Base-by-base conservation (phyloP, 2,113 vertebrate species). In the Gobius niger region DNA sequence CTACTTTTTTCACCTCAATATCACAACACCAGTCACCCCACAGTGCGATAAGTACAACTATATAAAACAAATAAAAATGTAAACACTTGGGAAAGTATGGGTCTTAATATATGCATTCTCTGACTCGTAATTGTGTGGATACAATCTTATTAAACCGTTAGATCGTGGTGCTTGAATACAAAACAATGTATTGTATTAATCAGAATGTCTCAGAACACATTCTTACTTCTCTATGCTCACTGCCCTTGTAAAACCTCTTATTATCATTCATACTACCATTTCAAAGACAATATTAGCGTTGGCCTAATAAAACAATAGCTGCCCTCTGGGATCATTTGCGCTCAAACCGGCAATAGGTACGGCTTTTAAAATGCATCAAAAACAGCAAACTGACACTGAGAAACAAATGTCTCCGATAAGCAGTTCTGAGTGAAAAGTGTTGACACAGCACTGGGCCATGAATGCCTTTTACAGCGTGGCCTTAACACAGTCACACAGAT, bases 351-450 rank as follows among this genome's bases (percentile, higher is more conserved):
- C 93, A 95, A 94, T 92, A 93, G 91, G 92, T 93, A 90, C 91
- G 87, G 68, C 93, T 94, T 93, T 94, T 93, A 91, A 94, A 93
- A 92, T 92, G 89, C 92, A 92, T 63, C 47, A 90, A 88, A 93
- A 93, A 94, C 88, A 91, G 62, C 88, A 93, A 96, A 96, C 95
- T 92, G 95, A 98, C 97, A 94, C 93, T 94, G 94, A 95, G 94
- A 95, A 94, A 96, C 95, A 94, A 95, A 96, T 95, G 92, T 95
- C 94, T 96, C 93, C 93, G 92, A 96, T 97, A 96, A 98, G 96
- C 96, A 96, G 92, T 96, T 94, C 92, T 96, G 94, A 96, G 94
- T 94, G 94, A 97, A 99, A 98, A 96, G 93, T 98, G 98, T 97
- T 97, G 97, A 99, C 96, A 95, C 95, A 98, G 97, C 96, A 96